phyloP scores from a whole-genome alignment of 1,140 invertebrate species.

The Penaeus japonicus region DNA sequence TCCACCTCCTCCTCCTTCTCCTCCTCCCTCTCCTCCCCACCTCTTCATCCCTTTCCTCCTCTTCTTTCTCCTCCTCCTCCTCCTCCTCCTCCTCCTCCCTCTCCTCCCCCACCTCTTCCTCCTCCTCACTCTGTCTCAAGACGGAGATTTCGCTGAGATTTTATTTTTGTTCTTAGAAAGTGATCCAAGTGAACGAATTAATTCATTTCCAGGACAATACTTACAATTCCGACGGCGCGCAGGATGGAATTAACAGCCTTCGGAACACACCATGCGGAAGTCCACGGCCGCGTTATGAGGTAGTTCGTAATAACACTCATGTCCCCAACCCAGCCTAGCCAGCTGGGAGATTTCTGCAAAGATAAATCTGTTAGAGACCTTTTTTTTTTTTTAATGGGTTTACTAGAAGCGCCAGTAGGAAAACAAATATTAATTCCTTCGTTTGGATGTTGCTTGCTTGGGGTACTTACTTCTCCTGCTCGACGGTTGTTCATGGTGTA shows the following conservation, averaged over 20 bases:
- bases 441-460: too few species aligned
- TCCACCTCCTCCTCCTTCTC: neutral
- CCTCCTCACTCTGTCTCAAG: neutral
- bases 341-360: neutral
- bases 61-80: neutral
- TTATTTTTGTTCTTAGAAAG: too few species aligned
- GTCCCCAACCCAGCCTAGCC: constrained; percentile 11
- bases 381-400: too few species aligned
- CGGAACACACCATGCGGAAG: neutral
- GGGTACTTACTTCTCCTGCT: too few species aligned
- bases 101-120: neutral
- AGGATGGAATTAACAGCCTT: constrained; percentile 19
- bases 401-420: too few species aligned
- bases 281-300: neutral
- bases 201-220: neutral
- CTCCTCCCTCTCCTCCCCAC: neutral
- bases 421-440: too few species aligned
- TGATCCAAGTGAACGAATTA: neutral
- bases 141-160: too few species aligned
- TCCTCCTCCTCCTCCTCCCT: neutral
- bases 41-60: neutral
- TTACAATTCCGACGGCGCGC: constrained; percentile 14
- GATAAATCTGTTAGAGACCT: too few species aligned
- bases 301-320: neutral
- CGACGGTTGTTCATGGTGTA: too few species aligned